phyloP scores from a whole-genome alignment of 2,797 vertebrate species.

The Netta rufina region DNA sequence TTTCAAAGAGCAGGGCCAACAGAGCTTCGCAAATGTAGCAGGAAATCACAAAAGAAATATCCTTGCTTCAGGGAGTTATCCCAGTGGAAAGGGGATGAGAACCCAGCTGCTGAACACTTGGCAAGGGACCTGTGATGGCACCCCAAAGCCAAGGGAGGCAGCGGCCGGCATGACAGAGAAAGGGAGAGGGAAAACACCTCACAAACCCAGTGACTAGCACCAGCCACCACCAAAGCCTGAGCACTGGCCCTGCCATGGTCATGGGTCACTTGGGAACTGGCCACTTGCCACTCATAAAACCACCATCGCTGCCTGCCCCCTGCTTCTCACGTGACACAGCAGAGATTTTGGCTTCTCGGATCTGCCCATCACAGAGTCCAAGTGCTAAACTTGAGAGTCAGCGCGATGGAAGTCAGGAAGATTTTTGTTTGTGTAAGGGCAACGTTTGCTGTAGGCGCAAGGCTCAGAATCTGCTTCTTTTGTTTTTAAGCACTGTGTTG shows the following conservation, averaged over 20 bases:
- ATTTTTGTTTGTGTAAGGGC: not conserved
- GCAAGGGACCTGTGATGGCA: too few relatives aligned
- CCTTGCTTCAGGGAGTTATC: not conserved
- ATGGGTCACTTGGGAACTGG: fast-evolving
- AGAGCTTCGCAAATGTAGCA: not conserved
- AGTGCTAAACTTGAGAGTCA: not conserved
- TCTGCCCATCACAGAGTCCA: not conserved
- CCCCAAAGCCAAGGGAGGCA: not conserved
- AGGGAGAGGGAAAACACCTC: not conserved
- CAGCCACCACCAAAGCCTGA: not conserved
- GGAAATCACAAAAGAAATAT: fast-evolving
- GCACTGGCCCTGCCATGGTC: fast-evolving
- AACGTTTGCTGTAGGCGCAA: not conserved
- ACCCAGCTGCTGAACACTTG: not conserved
- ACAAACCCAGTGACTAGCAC: not conserved
- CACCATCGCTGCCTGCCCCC: not conserved
- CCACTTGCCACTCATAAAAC: fast-evolving
- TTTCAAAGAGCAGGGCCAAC: not conserved
- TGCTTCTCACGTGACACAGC: fast-evolving
- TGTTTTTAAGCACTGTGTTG: conserved; percentile 16
- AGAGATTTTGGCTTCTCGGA: not conserved
- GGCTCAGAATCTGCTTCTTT: conserved; percentile 1
- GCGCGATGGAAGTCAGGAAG: fast-evolving
- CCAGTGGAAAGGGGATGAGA: fast-evolving
- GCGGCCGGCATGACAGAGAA: not conserved